Evolutionary conservation across 2,888 invertebrate genomes (phyloP).

Genomic region (Sphecodes monilicornis): DNA sequence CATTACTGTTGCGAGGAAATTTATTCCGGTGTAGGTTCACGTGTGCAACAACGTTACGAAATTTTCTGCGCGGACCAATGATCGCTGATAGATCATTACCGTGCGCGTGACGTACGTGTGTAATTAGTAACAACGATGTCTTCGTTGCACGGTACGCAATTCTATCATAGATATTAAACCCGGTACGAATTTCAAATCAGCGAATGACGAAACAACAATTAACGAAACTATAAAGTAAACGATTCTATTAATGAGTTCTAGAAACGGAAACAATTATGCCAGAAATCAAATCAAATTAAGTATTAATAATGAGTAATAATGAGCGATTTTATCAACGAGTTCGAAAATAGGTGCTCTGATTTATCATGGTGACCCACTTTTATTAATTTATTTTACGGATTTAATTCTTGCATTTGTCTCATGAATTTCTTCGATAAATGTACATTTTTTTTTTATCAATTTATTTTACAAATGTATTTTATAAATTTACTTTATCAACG

Average conservation of each 20-base stretch:
- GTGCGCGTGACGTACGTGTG: neutral
- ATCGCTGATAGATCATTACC: neutral
- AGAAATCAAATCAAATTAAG: neutral
- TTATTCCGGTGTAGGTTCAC: conserved; percentile 8
- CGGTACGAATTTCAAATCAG: neutral
- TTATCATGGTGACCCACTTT: too few species aligned
- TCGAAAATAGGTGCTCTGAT: neutral
- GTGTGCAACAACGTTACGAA: conserved; percentile 7
- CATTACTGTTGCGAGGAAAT: neutral
- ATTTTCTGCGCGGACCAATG: conserved; percentile 4
- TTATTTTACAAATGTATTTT: neutral
- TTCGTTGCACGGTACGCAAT: neutral
- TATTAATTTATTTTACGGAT: neutral
- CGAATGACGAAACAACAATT: neutral
- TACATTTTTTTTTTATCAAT: too few species aligned
- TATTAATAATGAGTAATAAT: neutral
- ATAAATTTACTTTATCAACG: neutral
- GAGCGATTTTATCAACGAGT: neutral
- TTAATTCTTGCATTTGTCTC: neutral
- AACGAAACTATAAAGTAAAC: neutral
- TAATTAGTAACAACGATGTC: neutral
- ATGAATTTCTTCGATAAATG: too few species aligned
- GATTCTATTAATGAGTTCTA: neutral
- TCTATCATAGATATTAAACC: neutral
- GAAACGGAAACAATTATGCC: neutral